Evolutionary conservation across 2,888 invertebrate genomes (phyloP), one percentile per base, ranked within the genome.

Genomic region (Clostera curtula): DNA sequence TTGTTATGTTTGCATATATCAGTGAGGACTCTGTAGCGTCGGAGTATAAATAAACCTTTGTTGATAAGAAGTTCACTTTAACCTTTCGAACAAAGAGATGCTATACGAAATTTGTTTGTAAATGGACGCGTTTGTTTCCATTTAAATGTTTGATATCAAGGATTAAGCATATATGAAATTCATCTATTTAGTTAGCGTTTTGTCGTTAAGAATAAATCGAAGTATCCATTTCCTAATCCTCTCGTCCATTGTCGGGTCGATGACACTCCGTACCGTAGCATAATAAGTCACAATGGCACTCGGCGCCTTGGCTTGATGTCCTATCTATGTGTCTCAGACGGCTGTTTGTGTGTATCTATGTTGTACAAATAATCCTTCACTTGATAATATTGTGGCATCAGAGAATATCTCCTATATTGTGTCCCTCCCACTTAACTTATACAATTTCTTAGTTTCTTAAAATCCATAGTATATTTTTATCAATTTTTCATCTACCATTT

Each of bases 151-250:
- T n/a, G n/a, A n/a, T n/a, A n/a, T n/a, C 20, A 19, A 25, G 29
- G 27, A 19, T 20, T 38, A 23, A 24, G 23, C 33, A 38, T 41
- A 37, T 36, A 46, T 35, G n/a, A 42, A 19, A 9, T 11, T 12
- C 13, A 8, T 27, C 19, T 33, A 37, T 35, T 36, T 26, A 40
- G 41, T 44, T 40, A 41, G 52, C 47, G 43, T 48, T 43, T 7
- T 18, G 7, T 43, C 44, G 49, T 44, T 40, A 52, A 54, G 55
- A 53, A 56, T 51, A 51, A 50, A 57, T 56, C 46, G 36, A 59
- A 59, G 56, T 66, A 59, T 67, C 63, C 45, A 63, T 67, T 71
- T 70, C 66, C 66, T 70, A 71, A 66, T 62, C 53, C 50, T n/a
- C n/a, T 57, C 46, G 40, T 48, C 36, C 35, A 55, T 51, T 50